Evolutionary conservation across 2,113 vertebrate species (phyloP).

Genomic region (Engraulis encrasicolus): DNA sequence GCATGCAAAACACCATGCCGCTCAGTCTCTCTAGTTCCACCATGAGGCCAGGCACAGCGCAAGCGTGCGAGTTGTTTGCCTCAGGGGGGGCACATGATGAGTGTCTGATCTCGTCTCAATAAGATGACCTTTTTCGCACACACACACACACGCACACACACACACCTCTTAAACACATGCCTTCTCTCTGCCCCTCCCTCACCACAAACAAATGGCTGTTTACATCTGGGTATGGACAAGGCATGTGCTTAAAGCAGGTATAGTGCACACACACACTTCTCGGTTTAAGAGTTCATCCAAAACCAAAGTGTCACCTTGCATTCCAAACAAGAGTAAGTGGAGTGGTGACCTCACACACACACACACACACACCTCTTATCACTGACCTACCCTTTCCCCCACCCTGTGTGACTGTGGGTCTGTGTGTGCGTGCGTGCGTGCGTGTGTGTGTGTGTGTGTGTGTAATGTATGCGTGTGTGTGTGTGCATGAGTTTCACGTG

Average conservation of each 20-base stretch:
- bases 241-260: not conserved
- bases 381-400: no score
- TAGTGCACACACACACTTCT: slow-evolving; percentile 1
- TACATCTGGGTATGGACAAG: not conserved
- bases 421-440: not conserved
- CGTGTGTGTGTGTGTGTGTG: not conserved
- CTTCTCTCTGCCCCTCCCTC: not conserved
- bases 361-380: not conserved
- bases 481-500: not conserved
- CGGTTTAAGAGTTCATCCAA: not conserved
- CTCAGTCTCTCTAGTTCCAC: no score
- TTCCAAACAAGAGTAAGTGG: not conserved
- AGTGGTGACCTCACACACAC: not conserved
- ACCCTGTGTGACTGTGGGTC: no score
- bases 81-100: not conserved
- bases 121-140: not conserved
- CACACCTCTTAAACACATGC: not conserved
- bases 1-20: no score
- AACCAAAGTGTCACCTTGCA: not conserved
- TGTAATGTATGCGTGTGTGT: not conserved
- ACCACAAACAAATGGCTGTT: not conserved
- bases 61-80: no score
- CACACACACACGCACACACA: no score
- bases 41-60: no score
- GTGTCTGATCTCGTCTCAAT: not conserved